Evolutionary conservation across 2,113 vertebrate genomes (phyloP).

Genomic region (Aptenodytes patagonicus): DNA sequence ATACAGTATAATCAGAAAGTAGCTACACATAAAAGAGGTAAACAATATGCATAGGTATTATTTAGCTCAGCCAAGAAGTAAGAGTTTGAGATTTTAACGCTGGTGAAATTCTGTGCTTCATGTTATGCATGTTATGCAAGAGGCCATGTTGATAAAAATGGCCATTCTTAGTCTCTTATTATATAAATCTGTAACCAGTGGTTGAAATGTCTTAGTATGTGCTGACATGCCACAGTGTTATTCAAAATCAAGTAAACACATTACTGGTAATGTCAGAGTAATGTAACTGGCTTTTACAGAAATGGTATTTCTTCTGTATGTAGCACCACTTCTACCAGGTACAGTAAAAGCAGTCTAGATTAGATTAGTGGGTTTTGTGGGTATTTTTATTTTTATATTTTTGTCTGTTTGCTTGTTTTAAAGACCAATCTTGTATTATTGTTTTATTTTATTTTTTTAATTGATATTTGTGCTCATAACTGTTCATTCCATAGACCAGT

Average conservation of each 20-base stretch:
- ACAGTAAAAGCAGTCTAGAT: background rate
- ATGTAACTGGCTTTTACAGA: background rate
- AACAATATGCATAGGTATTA: background rate
- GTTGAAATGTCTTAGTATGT: background rate
- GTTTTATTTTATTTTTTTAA: background rate
- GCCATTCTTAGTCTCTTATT: background rate
- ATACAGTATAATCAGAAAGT: background rate
- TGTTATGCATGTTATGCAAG: background rate
- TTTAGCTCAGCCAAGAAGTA: background rate
- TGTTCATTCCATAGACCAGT: background rate
- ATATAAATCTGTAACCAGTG: background rate
- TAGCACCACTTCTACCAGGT: background rate
- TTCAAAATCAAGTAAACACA: background rate
- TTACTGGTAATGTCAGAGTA: background rate
- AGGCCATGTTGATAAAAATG: background rate
- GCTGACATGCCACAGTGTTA: background rate
- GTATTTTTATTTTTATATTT: background rate
- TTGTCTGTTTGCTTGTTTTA: background rate
- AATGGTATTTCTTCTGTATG: background rate
- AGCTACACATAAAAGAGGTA: background rate
- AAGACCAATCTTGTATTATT: background rate
- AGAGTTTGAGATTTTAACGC: background rate
- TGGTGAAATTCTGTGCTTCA: background rate
- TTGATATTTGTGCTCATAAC: background rate
- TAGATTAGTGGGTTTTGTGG: background rate